Base-by-base conservation (phyloP, 2,888 invertebrate genomes). In the Amphipyra berbera region DNA sequence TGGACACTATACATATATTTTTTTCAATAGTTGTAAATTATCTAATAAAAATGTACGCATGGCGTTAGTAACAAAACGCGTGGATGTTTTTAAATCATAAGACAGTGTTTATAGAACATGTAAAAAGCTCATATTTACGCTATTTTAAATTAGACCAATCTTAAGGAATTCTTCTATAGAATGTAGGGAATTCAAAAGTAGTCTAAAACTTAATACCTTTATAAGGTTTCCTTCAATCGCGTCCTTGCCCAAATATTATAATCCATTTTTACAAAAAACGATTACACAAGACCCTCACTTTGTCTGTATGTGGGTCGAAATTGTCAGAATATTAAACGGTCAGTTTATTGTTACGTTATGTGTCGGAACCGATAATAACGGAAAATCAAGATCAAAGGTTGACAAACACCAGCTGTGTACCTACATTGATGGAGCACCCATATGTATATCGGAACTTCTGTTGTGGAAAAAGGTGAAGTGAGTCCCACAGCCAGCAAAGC, bases 221-320 rank as follows among this genome's bases (percentile, higher is more conserved):
- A 6, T 13, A 13, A 30, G 30, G 30, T 1, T 30, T 30, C 30
- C 40, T 40, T 40, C 6, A 40, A 13, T 68, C 56, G 60, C 72
- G 57, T 68, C 60, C 41, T 55, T 50, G 21, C 45, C 38, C 13
- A 59, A 59, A 66, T 12, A 33, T 42, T 46, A 50, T 27, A 21
- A 64, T 54, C 21, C 30, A 44, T 44, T 21, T 68, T 40, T 21
- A 44, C 47, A 65, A 50, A 42, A 49, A 21, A 37, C 50, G 56
- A 38, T 21, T 37, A 48, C 14, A 21, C 58, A 64, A 63, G 61
- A 64, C 75, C 78, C 61, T 78, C 59, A 75, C 78, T 75, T 78
- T 68, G 76, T 41, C 52, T 27, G 61, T 44, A 52, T 58, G 62
- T 61, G 41, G 55, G 62, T 61, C 41, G 55, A n/a, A n/a, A n/a